These are phyloP conservation scores for Pantherophis guttatus DNA, from an alignment of 2,113 vertebrate species.

Conservation along the genomic window DNA sequence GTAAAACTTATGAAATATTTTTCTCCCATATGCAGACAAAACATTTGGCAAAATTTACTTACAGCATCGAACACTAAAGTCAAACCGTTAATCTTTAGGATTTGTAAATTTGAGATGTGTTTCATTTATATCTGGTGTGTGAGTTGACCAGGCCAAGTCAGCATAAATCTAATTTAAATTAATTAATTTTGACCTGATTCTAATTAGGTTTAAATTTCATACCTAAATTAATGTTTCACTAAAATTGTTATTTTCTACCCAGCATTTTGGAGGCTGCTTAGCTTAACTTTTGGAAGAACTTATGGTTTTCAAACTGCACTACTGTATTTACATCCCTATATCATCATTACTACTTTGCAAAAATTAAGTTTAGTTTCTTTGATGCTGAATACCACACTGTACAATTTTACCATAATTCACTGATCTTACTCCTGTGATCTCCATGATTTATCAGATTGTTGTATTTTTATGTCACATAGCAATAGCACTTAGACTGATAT, in stretches of 20 bases:
- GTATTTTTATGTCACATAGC: background rate
- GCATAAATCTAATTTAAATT: background rate
- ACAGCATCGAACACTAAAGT: background rate
- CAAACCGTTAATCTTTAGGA: background rate
- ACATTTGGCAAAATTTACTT: background rate
- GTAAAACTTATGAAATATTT: background rate
- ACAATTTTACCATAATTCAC: background rate
- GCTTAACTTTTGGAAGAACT: background rate
- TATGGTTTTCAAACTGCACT: background rate
- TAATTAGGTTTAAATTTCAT: background rate
- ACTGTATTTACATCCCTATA: background rate
- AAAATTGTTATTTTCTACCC: background rate
- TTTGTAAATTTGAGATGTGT: background rate
- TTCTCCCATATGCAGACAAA: background rate
- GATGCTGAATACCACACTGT: background rate
- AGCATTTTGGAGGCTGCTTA: background rate
- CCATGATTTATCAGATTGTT: background rate
- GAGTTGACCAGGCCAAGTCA: background rate
- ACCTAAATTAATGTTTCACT: background rate
- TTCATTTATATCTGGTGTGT: background rate
- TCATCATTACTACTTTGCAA: background rate
- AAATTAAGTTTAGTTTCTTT: background rate
- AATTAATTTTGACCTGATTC: background rate
- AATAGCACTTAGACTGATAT: too few relatives aligned
- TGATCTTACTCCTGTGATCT: background rate